Conservation (phyloP, 1,140 invertebrate genomes). For the Drosophila sechellia region DNA sequence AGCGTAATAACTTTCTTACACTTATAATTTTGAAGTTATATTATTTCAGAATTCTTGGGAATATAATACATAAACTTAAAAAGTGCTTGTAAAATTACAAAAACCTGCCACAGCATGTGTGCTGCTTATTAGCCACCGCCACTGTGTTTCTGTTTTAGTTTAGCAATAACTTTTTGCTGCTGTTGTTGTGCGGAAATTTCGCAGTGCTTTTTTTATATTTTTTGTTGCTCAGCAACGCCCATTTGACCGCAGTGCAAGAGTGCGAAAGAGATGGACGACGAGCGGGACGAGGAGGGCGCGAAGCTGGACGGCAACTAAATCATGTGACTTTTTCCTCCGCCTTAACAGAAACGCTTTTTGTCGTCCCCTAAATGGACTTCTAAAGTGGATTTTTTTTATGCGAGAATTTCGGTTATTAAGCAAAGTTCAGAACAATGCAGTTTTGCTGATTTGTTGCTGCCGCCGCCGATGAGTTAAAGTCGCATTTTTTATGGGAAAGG, state of each 20-base stretch:
- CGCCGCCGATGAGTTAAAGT: conserved; percentile 30
- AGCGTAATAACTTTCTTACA: no score
- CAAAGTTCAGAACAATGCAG: conserved; percentile 70
- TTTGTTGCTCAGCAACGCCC: conserved; percentile 8
- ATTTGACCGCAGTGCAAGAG: conserved; percentile 25
- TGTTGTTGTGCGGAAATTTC: conserved; percentile 66
- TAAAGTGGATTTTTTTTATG: conserved; percentile 57
- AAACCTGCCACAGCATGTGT: background rate
- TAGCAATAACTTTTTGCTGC: conserved; percentile 56
- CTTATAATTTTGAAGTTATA: no score
- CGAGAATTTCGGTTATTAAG: conserved; percentile 70
- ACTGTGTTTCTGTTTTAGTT: conserved; percentile 53
- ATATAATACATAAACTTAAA: no score
- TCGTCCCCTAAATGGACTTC: conserved; percentile 29
- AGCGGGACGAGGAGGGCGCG: background rate
- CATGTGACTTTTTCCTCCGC: conserved; percentile 71
- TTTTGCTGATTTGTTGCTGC: conserved; percentile 47
- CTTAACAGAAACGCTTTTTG: conserved; percentile 24
- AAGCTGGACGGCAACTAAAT: conserved; percentile 64
- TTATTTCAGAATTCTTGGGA: no score
- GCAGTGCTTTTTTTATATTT: conserved; percentile 49
- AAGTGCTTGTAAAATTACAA: background rate
- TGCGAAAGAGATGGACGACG: conserved; percentile 12
- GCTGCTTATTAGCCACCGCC: background rate
- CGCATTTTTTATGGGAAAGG: conserved; percentile 37